These are phyloP conservation scores for Neuroterus valhalla DNA, from an alignment of 1,140 invertebrate genomes.

Conservation along the genomic window DNA sequence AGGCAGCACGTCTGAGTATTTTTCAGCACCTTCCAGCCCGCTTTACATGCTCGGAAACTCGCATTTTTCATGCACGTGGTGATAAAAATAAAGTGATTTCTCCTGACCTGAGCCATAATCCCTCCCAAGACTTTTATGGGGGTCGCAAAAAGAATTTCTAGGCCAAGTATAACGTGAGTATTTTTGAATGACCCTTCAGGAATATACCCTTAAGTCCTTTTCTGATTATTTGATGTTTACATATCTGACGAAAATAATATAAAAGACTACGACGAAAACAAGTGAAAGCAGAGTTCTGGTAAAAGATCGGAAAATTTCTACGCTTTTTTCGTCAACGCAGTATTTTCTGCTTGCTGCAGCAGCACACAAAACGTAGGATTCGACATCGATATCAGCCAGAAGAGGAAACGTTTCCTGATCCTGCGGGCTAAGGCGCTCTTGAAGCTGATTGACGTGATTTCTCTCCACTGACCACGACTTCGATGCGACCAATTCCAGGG, in stretches of 20 bases:
- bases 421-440: slow-evolving; percentile 43
- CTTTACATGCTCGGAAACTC: too few species aligned
- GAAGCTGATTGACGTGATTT: slow-evolving; percentile 52
- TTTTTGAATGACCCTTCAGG: too few species aligned
- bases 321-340: slow-evolving; percentile 57
- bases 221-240: background rate
- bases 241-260: background rate
- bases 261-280: background rate
- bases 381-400: slow-evolving; percentile 58
- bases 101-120: too few species aligned
- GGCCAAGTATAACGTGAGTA: too few species aligned
- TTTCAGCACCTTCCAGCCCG: too few species aligned
- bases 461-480: slow-evolving; percentile 56
- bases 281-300: slow-evolving; percentile 38
- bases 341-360: slow-evolving; percentile 60
- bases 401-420: slow-evolving; percentile 60
- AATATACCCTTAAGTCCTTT: too few species aligned
- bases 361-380: slow-evolving; percentile 61
- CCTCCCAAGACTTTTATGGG: too few species aligned
- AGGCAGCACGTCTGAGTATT: too few species aligned
- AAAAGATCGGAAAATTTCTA: slow-evolving; percentile 53
- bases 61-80: too few species aligned
- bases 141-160: too few species aligned
- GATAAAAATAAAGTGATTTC: too few species aligned
- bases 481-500: slow-evolving; percentile 55